These are phyloP conservation scores for Engystomops pustulosus DNA, from an alignment of 2,113 vertebrate species.

Conservation along the genomic window DNA sequence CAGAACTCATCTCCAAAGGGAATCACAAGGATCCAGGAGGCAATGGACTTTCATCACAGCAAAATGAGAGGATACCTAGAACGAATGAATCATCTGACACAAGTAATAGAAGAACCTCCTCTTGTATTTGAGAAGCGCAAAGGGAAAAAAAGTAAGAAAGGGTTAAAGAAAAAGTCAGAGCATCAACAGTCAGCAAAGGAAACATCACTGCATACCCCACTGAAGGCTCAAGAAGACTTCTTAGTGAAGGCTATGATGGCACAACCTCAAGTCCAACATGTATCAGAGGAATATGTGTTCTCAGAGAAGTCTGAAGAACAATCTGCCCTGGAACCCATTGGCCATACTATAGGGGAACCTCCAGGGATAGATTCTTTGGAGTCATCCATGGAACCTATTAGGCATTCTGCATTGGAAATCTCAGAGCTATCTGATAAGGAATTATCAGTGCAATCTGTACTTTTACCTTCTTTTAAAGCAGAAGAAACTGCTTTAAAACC, in stretches of 20 bases:
- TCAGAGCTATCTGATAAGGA: too few species aligned
- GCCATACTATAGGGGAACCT: too few species aligned
- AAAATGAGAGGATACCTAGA: constrained; percentile 69
- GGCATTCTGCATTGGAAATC: neutral
- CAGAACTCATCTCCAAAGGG: constrained; percentile 70
- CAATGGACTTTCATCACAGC: constrained; percentile 68
- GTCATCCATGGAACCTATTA: too few species aligned
- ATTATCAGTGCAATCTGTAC: neutral
- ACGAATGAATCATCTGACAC: constrained; percentile 68
- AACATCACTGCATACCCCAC: neutral
- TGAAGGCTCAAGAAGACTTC: neutral
- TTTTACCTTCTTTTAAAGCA: neutral
- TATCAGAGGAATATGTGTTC: neutral
- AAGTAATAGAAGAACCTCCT: constrained; percentile 63
- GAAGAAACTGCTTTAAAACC: neutral
- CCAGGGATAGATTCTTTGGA: too few species aligned
- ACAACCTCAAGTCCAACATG: neutral
- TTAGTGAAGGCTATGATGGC: neutral
- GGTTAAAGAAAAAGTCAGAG: constrained; percentile 4
- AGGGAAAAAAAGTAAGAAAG: constrained; percentile 31
- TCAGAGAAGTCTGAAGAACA: neutral
- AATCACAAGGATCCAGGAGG: constrained; percentile 70
- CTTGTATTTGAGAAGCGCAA: constrained; percentile 20
- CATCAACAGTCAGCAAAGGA: neutral
- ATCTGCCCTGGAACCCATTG: neutral